Evolutionary conservation across 1,140 invertebrate genomes (phyloP).

Genomic region (Drosophila nigromelanica): DNA sequence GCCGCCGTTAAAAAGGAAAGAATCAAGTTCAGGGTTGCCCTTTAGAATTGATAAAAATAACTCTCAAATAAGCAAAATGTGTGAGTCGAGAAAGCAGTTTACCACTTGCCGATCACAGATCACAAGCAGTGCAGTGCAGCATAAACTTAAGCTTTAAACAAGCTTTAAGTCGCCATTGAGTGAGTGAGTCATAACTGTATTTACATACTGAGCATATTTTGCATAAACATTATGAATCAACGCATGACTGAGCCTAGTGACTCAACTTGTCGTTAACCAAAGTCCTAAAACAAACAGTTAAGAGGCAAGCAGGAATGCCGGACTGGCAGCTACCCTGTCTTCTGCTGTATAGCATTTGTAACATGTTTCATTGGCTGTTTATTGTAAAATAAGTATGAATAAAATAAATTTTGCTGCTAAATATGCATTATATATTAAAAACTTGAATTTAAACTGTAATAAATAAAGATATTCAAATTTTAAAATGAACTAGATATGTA

Average conservation of each 20-base stretch:
- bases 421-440: too few relatives aligned
- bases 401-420: too few relatives aligned
- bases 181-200: neutral
- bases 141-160: neutral
- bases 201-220: conserved; percentile 18
- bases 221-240: conserved; percentile 20
- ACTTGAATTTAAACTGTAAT: too few relatives aligned
- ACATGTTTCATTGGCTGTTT: too few relatives aligned
- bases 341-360: neutral
- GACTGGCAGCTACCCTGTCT: neutral
- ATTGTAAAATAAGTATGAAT: too few relatives aligned
- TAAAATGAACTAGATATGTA: too few relatives aligned
- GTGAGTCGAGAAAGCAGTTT: neutral
- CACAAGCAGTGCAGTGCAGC: neutral
- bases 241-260: conserved; percentile 13
- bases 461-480: too few relatives aligned
- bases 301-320: neutral
- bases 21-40: conserved; percentile 15
- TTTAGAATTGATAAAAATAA: neutral
- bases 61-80: neutral
- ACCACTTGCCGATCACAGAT: neutral
- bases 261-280: conserved; percentile 7
- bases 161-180: conserved; percentile 2
- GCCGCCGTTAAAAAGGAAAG: conserved; percentile 3
- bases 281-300: neutral